Percentiles rank a stretch among this genome's conserved stretches.
These are phyloP conservation scores for Tokudaia tokunoshimensis DNA, from an alignment of 2,797 vertebrate genomes.

Conservation along the genomic window DNA sequence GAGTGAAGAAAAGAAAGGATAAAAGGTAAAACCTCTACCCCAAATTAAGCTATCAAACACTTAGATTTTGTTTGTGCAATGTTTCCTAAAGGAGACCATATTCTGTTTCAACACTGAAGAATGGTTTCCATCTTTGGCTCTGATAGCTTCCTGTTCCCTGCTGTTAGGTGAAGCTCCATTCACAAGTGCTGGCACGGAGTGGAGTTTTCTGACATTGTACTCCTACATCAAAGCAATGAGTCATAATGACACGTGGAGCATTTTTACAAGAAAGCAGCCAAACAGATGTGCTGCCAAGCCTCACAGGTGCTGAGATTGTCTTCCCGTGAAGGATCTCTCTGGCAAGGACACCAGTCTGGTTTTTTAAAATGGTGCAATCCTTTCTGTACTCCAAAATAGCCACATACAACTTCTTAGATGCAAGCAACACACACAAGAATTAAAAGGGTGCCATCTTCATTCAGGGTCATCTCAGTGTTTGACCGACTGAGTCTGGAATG, in stretches of 20 bases:
- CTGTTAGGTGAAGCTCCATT: neutral
- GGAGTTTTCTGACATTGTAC: neutral
- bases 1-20: neutral
- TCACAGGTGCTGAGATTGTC: constrained; percentile 61
- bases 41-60: neutral
- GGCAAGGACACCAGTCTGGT: constrained; percentile 24
- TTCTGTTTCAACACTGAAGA: neutral
- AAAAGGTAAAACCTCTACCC: neutral
- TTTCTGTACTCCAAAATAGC: constrained; percentile 32
- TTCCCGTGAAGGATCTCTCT: constrained; percentile 52
- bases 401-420: constrained; percentile 51
- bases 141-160: neutral
- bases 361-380: constrained; percentile 8
- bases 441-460: neutral
- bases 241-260: constrained; percentile 61
- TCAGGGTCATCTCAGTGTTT: neutral
- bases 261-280: constrained; percentile 68
- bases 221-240: neutral
- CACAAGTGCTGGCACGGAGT: constrained; percentile 43
- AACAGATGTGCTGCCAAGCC: constrained; percentile 70
- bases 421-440: neutral
- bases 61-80: constrained; percentile 23
- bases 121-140: constrained; percentile 40
- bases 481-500: neutral
- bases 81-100: neutral